Evolutionary conservation across 2,888 invertebrate species (phyloP), one percentile per base, ranked within the genome.

Genomic region (Ptilodon capucinus): DNA sequence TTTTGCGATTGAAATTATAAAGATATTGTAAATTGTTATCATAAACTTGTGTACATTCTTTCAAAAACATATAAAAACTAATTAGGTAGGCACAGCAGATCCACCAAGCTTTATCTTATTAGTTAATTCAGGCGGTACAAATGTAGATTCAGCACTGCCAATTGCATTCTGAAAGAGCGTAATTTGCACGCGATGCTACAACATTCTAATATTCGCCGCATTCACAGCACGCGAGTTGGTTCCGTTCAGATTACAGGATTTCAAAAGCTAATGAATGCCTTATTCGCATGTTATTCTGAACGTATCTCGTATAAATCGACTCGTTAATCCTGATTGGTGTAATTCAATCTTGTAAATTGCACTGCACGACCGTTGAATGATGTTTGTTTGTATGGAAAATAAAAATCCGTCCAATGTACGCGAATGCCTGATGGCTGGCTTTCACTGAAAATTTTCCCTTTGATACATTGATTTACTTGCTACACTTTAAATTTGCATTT

Each of bases 121-220:
- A 60, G 54, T 63, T 58, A 51, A 60, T 63, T 64, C 51, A 51
- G 56, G 51, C 44, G 44, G 60, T 49, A 51, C 36, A 25, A 32
- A 46, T 42, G 45, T 44, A 28, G 3, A 7, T 2, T 2, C 42
- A 49, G 48, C 39, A 45, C 25, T 51, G 53, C 59, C 53, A 57
- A 59, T 59, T 61, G 53, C 54, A 60, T 64, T 48, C 48, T 54
- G 51, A 60, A 60, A 45, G 44, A 55, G 53, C 48, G 42, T 59
- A 68, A 67, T 69, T 61, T 60, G 64, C 70, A 67, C 70, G 71
- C 71, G 53, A 71, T 54, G 57, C 56, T 56, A 58, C 56, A 68
- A 68, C 64, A 63, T 71, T 66, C 70, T 60, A 64, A 71, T 65
- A 69, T 60, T 56, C 48, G 44, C 48, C 40, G 46, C 54, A 57